phyloP scores from a whole-genome alignment of 2,888 invertebrate species.

The Microctonus aethiopoides region DNA sequence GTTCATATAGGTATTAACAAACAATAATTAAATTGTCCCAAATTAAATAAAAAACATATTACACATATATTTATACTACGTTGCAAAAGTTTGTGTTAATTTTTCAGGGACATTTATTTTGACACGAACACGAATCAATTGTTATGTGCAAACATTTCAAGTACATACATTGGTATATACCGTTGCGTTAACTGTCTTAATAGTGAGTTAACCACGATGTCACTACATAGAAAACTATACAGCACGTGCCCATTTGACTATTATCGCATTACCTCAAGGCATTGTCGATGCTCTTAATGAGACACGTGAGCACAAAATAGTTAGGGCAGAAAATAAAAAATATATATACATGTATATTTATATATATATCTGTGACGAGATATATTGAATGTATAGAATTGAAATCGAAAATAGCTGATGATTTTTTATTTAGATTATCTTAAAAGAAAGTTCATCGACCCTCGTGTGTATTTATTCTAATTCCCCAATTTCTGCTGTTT shows the following conservation, averaged over 20 bases:
- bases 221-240: constrained; percentile 8
- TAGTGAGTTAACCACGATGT: constrained; percentile 18
- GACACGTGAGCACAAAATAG: constrained; percentile 19
- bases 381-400: neutral
- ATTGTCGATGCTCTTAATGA: constrained; percentile 31
- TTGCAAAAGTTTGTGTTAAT: constrained; percentile 13
- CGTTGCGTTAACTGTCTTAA: constrained; percentile 29
- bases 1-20: no score
- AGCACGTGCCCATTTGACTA: constrained; percentile 26
- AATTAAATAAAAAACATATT: no score
- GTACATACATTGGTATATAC: constrained; percentile 17
- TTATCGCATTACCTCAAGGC: constrained; percentile 21
- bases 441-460: constrained; percentile 18
- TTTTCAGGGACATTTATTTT: constrained; percentile 19
- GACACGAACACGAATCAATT: constrained; percentile 13
- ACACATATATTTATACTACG: no score
- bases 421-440: neutral
- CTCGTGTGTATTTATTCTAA: constrained; percentile 17
- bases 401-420: constrained; percentile 23
- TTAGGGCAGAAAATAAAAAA: neutral
- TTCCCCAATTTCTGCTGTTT: neutral
- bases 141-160: constrained; percentile 17
- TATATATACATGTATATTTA: constrained; percentile 13
- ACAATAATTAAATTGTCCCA: no score
- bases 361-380: constrained; percentile 9